phyloP scores from a whole-genome alignment of 1,140 invertebrate species.

The Drosophila albomicans region DNA sequence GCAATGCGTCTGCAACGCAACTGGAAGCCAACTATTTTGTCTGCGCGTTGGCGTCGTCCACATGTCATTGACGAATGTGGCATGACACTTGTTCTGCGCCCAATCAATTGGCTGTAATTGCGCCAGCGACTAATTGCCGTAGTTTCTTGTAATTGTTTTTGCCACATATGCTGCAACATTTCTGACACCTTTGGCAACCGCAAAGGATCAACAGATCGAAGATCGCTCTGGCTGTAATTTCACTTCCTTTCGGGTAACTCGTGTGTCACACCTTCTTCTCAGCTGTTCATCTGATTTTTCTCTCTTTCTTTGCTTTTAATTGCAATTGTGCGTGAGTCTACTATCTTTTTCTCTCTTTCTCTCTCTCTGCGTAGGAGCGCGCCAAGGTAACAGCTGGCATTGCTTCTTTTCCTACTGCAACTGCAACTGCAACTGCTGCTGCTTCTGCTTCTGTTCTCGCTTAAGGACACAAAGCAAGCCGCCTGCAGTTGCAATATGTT shows the following conservation, averaged over 20 bases:
- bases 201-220: conserved; percentile 42
- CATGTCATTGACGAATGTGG: conserved; percentile 39
- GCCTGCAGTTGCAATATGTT: conserved; percentile 42
- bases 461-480: conserved; percentile 43
- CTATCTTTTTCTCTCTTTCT: not conserved
- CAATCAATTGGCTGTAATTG: conserved; percentile 45
- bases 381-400: conserved; percentile 44
- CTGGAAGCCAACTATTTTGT: not conserved
- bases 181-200: conserved; percentile 70
- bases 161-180: conserved; percentile 57
- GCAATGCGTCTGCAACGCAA: conserved; percentile 42
- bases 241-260: conserved; percentile 30
- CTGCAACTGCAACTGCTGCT: conserved; percentile 33
- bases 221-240: conserved; percentile 27
- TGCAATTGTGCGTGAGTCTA: conserved; percentile 55
- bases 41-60: conserved; percentile 57
- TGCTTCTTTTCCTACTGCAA: conserved; percentile 39
- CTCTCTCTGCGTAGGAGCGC: conserved; percentile 50
- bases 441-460: conserved; percentile 16
- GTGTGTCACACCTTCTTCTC: conserved; percentile 57
- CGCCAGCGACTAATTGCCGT: conserved; percentile 51
- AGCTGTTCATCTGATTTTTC: conserved; percentile 74
- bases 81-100: conserved; percentile 42
- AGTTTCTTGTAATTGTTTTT: conserved; percentile 57
- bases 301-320: conserved; percentile 44